A percentile compares a stretch with the other conserved stretches of the same genome.
phyloP scores from a whole-genome alignment of 2,113 vertebrate genomes.

The Dasyornis broadbenti region DNA sequence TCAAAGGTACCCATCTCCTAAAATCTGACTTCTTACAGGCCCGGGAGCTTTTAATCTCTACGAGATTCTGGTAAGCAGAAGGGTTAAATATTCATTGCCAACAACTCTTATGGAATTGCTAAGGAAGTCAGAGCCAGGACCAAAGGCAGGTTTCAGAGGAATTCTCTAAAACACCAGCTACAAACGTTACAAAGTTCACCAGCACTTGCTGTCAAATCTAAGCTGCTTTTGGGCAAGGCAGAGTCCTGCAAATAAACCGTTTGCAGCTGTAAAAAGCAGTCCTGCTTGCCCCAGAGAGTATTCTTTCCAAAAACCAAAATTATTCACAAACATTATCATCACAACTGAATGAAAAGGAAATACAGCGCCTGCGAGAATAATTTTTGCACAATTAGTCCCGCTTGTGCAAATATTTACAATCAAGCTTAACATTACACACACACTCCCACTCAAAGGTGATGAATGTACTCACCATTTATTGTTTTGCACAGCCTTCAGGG shows the following conservation, averaged over 20 bases:
- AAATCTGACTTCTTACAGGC: not conserved
- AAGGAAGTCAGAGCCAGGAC: not conserved
- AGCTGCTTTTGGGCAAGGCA: constrained; percentile 11
- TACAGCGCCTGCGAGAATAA: not conserved
- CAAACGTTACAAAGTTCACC: not conserved
- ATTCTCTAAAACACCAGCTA: constrained; percentile 4
- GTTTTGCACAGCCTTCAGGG: not conserved
- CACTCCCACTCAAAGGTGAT: not conserved
- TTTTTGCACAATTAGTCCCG: not conserved
- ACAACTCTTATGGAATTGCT: not conserved
- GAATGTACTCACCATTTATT: not conserved
- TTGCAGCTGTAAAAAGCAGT: constrained; percentile 17
- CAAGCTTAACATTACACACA: not conserved
- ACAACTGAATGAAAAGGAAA: not conserved
- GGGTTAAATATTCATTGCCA: constrained; percentile 13
- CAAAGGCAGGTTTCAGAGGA: constrained; percentile 23
- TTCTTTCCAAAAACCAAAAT: constrained; percentile 1
- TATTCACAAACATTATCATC: not conserved
- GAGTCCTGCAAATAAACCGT: not conserved
- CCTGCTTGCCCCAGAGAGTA: not conserved
- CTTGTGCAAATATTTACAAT: constrained; percentile 26
- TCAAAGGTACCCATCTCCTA: not conserved
- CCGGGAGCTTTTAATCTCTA: not conserved
- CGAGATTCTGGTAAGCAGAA: not conserved
- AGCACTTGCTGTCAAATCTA: constrained; percentile 28